phyloP scores from a whole-genome alignment of 2,113 vertebrate genomes.

The Himantopus leucocephalus region DNA sequence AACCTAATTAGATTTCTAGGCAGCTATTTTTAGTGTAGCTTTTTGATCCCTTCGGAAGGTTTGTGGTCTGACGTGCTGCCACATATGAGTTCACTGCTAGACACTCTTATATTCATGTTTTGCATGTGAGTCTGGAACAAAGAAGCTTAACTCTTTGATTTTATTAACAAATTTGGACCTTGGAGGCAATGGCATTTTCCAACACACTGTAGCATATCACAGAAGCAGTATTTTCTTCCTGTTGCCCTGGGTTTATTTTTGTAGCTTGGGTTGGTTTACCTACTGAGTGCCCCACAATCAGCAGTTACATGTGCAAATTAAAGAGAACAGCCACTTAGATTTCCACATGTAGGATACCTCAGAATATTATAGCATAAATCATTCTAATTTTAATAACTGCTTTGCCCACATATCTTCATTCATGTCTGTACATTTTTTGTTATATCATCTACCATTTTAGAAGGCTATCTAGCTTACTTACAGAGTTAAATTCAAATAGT shows the following conservation, averaged over 20 bases:
- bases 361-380: background rate
- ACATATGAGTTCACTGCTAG: background rate
- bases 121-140: background rate
- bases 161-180: slow-evolving; percentile 9
- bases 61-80: background rate
- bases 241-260: background rate
- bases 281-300: background rate
- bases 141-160: background rate
- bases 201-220: background rate
- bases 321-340: background rate
- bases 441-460: slow-evolving; percentile 59
- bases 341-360: background rate
- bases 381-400: slow-evolving; percentile 53
- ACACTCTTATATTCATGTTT: background rate
- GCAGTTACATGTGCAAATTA: background rate
- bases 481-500: slow-evolving; percentile 65
- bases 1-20: background rate
- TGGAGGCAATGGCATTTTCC: background rate
- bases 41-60: background rate
- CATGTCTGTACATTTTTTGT: slow-evolving; percentile 31
- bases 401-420: slow-evolving; percentile 53
- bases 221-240: background rate
- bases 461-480: slow-evolving; percentile 55
- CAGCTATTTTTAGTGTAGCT: background rate
- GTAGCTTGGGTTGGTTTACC: background rate